Percentiles rank a stretch among this genome's conserved stretches.
These are phyloP conservation scores for Lacerta agilis DNA, from an alignment of 2,797 vertebrate genomes.

Conservation along the genomic window DNA sequence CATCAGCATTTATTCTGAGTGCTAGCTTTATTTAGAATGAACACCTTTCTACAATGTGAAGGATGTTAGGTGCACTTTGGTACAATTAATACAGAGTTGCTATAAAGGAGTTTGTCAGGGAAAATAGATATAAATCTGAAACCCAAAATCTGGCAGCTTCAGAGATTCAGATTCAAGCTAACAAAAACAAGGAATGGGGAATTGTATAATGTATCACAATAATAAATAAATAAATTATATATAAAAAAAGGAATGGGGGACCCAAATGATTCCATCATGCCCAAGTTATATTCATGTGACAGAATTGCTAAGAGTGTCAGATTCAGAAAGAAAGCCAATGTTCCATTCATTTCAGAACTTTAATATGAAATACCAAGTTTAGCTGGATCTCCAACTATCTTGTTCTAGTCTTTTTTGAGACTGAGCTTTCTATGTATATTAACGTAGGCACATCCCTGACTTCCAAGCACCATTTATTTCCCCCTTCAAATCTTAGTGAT, in stretches of 20 bases:
- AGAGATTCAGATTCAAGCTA: background rate
- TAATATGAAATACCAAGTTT: conserved; percentile 1
- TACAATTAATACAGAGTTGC: background rate
- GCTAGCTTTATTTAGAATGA: background rate
- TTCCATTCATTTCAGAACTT: background rate
- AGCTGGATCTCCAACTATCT: conserved; percentile 5
- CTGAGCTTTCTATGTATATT: background rate
- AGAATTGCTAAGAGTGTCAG: conserved; percentile 2
- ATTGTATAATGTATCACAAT: too few species aligned
- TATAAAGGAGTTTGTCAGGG: conserved; percentile 17
- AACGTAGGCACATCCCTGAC: background rate
- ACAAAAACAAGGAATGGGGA: background rate
- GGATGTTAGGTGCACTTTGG: conserved; percentile 11
- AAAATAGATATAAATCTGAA: conserved; percentile 10
- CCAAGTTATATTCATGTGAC: background rate
- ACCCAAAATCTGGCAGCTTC: background rate
- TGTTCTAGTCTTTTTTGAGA: background rate
- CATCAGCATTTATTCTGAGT: background rate
- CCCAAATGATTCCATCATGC: background rate
- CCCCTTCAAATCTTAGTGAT: background rate
- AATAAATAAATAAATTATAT: too few species aligned
- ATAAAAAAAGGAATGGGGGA: background rate
- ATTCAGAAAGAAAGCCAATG: background rate
- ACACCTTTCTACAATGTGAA: conserved; percentile 6
- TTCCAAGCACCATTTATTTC: background rate